Conservation (phyloP, 2,797 vertebrate genomes). For the Catamblyrhynchus diadema region DNA sequence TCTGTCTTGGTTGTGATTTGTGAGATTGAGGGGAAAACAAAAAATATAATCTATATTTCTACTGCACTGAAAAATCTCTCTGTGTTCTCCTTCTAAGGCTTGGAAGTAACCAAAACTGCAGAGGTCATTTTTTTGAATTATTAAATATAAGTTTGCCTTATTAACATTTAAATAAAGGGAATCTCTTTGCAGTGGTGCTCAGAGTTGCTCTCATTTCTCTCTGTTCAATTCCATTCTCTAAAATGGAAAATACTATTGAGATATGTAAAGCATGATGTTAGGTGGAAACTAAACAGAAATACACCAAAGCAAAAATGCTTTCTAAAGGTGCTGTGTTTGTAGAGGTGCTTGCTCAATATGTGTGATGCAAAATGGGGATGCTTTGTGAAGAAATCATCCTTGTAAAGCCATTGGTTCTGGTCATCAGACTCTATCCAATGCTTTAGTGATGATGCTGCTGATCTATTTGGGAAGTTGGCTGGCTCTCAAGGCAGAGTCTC, state of each 20-base stretch:
- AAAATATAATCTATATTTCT: slow-evolving; percentile 58
- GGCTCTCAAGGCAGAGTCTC: slow-evolving; percentile 86
- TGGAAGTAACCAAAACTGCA: slow-evolving; percentile 32
- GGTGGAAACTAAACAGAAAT: slow-evolving; percentile 54
- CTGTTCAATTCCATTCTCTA: slow-evolving; percentile 47
- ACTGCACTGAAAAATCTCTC: neutral
- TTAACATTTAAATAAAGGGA: slow-evolving; percentile 76
- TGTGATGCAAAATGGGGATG: slow-evolving; percentile 77
- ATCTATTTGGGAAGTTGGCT: slow-evolving; percentile 98
- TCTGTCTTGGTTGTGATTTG: slow-evolving; percentile 71
- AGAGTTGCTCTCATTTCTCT: slow-evolving; percentile 40
- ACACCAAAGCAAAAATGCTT: slow-evolving; percentile 49
- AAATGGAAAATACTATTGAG: slow-evolving; percentile 36
- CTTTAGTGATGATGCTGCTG: slow-evolving; percentile 93
- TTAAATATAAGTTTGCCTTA: slow-evolving; percentile 71
- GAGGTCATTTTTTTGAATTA: slow-evolving; percentile 65
- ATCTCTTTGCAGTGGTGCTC: slow-evolving; percentile 40
- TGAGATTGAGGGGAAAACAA: slow-evolving; percentile 61
- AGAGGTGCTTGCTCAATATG: slow-evolving; percentile 68
- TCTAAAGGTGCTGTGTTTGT: slow-evolving; percentile 64
- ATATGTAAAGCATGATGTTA: slow-evolving; percentile 57
- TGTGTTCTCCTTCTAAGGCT: neutral
- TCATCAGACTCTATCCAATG: slow-evolving; percentile 89
- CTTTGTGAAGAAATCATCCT: slow-evolving; percentile 84
- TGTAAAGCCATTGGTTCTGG: slow-evolving; percentile 96